Conservation (phyloP, 2,113 vertebrate genomes). For the Carlito syrichta region DNA sequence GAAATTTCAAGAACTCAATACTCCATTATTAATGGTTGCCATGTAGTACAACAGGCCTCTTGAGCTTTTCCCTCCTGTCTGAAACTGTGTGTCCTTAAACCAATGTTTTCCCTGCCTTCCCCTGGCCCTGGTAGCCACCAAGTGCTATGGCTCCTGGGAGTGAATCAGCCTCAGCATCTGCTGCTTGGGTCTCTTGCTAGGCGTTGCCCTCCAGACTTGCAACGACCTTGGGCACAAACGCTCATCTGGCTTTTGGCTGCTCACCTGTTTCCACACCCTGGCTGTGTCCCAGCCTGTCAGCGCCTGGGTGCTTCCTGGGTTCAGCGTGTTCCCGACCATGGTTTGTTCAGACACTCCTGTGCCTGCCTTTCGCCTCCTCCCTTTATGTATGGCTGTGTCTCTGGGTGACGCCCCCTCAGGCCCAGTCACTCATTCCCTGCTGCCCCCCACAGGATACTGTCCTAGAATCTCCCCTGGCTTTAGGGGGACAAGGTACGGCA, state of each 20-base stretch:
- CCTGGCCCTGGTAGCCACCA: no score
- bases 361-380: background rate
- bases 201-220: background rate
- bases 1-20: background rate
- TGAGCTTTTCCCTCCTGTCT: background rate
- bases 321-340: background rate
- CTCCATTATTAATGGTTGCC: background rate
- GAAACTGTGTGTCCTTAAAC: background rate
- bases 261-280: background rate
- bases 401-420: rapidly evolving
- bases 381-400: background rate
- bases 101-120: background rate
- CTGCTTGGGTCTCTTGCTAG: background rate
- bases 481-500: background rate
- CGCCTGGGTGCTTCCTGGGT: background rate
- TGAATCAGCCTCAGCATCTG: background rate
- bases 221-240: background rate
- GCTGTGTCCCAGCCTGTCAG: background rate
- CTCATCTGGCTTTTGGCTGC: background rate
- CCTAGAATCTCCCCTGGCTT: background rate
- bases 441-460: background rate
- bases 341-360: background rate
- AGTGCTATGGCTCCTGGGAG: background rate
- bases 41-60: background rate
- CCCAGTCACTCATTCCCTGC: background rate